Conservation (phyloP, 92 coral and sea anemone genomes). For the Meandrina meandrites region DNA sequence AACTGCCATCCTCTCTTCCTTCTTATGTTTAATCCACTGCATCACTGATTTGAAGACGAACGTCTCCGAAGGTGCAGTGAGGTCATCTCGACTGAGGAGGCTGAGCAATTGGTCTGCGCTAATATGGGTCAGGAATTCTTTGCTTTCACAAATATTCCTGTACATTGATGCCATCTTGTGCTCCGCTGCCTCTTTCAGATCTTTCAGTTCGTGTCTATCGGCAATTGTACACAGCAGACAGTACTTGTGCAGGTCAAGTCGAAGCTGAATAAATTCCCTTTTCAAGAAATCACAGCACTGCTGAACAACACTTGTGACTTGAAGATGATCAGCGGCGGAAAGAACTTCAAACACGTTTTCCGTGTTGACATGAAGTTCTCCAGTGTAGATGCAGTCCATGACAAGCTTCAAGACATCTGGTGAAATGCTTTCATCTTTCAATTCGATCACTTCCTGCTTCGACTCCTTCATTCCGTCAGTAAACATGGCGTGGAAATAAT, state of each 20-base stretch:
- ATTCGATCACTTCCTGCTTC: constrained; percentile 46
- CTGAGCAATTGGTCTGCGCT: constrained; percentile 31
- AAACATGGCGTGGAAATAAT: constrained; percentile 76
- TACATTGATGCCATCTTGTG: constrained; percentile 11
- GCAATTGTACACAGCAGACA: background rate
- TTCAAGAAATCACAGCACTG: too few species aligned
- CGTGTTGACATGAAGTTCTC: constrained; percentile 33
- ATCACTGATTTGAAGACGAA: constrained; percentile 58
- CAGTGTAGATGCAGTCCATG: constrained; percentile 66
- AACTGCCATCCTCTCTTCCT: constrained; percentile 27
- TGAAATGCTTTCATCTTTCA: constrained; percentile 34
- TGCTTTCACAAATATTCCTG: constrained; percentile 41
- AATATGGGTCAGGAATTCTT: constrained; percentile 36
- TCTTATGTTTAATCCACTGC: constrained; percentile 60
- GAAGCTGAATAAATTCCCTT: background rate
- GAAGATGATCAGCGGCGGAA: constrained; percentile 43
- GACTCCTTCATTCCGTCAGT: constrained; percentile 32
- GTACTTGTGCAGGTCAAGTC: background rate
- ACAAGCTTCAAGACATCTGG: constrained; percentile 53
- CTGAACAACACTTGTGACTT: background rate
- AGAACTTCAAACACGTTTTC: constrained; percentile 49
- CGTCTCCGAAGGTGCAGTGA: constrained; percentile 66
- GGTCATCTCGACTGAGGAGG: constrained; percentile 40
- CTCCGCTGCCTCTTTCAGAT: background rate
- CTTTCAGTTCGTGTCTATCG: background rate